phyloP scores from a whole-genome alignment of 2,797 vertebrate species.

The Picus viridis region DNA sequence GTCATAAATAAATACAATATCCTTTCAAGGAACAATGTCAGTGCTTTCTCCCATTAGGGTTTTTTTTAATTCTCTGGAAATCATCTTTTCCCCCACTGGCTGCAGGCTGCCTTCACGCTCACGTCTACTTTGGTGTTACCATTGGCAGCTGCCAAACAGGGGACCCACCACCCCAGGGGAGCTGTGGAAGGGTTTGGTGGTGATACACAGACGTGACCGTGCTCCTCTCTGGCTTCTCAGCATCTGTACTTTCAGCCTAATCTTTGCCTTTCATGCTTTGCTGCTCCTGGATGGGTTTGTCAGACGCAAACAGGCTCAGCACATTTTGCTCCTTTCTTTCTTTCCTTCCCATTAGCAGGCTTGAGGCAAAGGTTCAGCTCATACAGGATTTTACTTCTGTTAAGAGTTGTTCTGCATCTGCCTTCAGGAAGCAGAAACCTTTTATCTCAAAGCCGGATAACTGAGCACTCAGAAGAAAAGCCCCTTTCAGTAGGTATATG shows the following conservation, averaged over 20 bases:
- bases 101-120: background rate
- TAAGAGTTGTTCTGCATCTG: background rate
- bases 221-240: background rate
- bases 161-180: background rate
- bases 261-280: background rate
- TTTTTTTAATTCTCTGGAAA: background rate
- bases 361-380: background rate
- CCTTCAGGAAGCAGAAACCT: background rate
- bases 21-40: background rate
- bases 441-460: background rate
- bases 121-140: background rate
- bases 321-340: background rate
- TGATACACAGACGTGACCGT: background rate
- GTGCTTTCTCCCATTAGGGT: background rate
- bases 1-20: background rate
- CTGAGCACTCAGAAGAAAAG: fast-evolving
- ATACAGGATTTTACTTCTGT: background rate
- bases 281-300: background rate
- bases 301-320: background rate
- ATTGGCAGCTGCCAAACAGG: background rate
- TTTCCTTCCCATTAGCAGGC: background rate
- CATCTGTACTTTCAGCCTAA: background rate
- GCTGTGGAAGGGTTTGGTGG: background rate
- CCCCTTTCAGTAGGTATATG: background rate
- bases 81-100: background rate